These are phyloP conservation scores for Conchocele bisecta DNA, from an alignment of 2,888 invertebrate genomes.

Conservation along the genomic window DNA sequence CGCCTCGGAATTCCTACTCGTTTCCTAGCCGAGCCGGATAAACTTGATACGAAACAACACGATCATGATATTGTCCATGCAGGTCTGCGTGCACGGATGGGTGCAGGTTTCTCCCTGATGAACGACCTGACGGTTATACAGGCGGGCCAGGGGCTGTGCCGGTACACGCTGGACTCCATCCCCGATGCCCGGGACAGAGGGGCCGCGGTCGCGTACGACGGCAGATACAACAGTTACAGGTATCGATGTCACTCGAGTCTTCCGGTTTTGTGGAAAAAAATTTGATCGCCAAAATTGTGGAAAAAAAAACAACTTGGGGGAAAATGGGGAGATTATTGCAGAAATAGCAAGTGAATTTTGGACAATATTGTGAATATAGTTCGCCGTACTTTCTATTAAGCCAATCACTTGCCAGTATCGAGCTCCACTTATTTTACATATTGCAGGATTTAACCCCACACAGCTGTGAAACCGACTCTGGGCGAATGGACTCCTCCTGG, in stretches of 20 bases:
- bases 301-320: background rate
- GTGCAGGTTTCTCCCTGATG: conserved; percentile 95
- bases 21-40: background rate
- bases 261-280: background rate
- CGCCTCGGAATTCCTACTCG: background rate
- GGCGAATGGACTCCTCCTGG: too few species aligned
- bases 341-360: too few species aligned
- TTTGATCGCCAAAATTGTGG: too few species aligned
- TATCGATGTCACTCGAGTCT: conserved; percentile 83
- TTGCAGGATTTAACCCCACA: too few species aligned
- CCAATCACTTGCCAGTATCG: too few species aligned
- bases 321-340: background rate
- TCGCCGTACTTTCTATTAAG: too few species aligned
- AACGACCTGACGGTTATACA: conserved; percentile 97
- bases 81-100: conserved; percentile 95
- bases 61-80: conserved; percentile 14
- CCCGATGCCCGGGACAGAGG: conserved; percentile 87
- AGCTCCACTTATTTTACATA: too few species aligned
- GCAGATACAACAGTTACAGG: conserved; percentile 94
- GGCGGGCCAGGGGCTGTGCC: conserved; percentile 92
- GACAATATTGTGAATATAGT: background rate
- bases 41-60: too few species aligned
- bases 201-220: conserved; percentile 95
- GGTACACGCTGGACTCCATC: conserved; percentile 88
- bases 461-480: too few species aligned